Conservation (phyloP, 2,888 invertebrate species). For the Steinernema carpocapsae region DNA sequence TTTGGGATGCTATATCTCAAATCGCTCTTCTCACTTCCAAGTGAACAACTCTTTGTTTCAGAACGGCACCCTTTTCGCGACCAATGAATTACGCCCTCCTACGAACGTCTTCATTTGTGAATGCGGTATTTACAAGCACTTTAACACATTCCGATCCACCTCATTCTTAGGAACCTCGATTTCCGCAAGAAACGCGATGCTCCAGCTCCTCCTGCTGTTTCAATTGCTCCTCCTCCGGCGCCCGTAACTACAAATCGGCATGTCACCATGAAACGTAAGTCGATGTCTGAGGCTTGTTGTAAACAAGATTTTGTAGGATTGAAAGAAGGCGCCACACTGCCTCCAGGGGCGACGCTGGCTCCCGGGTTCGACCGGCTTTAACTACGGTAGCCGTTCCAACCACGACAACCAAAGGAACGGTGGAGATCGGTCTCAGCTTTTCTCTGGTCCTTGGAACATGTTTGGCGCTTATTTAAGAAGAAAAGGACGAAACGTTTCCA, state of each 20-base stretch:
- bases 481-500: too few species aligned
- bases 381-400: background rate
- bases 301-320: slow-evolving; percentile 21
- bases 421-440: background rate
- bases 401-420: slow-evolving; percentile 1
- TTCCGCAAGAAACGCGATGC: background rate
- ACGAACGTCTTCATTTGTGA: background rate
- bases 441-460: too few species aligned
- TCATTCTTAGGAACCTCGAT: background rate
- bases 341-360: background rate
- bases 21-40: too few species aligned
- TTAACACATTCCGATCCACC: background rate
- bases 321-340: background rate
- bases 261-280: slow-evolving; percentile 7
- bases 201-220: background rate
- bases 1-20: too few species aligned
- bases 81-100: background rate
- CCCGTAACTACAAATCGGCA: slow-evolving; percentile 11
- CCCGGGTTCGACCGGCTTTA: background rate
- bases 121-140: background rate
- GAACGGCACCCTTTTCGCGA: too few species aligned
- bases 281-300: background rate
- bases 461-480: too few species aligned
- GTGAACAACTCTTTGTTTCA: too few species aligned
- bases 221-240: background rate